These are phyloP conservation scores for Neomicropteryx cornuta DNA, from an alignment of 1,140 invertebrate species.

Conservation along the genomic window DNA sequence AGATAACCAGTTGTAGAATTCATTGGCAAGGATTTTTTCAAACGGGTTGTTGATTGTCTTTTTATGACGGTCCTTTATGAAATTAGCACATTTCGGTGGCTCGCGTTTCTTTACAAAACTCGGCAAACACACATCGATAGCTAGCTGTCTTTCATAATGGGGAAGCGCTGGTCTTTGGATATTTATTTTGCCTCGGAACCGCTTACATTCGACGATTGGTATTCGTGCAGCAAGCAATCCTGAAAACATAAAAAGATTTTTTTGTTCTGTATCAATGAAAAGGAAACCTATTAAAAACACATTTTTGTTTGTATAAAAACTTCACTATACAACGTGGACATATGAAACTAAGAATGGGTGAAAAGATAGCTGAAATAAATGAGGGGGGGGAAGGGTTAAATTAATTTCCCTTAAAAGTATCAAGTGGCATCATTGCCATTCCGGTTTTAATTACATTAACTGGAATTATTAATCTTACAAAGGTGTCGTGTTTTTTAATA, in stretches of 20 bases:
- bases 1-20: slow-evolving; percentile 55
- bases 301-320: too few species aligned
- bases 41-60: slow-evolving; percentile 47
- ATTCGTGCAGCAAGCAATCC: slow-evolving; percentile 28
- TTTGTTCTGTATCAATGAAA: too few species aligned
- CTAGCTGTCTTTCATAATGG: slow-evolving; percentile 49
- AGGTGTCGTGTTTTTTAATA: too few species aligned
- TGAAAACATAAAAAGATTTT: slow-evolving; percentile 19
- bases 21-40: slow-evolving; percentile 54
- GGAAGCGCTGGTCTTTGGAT: slow-evolving; percentile 56
- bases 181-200: slow-evolving; percentile 62
- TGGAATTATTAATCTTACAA: too few species aligned
- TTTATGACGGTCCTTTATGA: slow-evolving; percentile 4
- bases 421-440: too few species aligned
- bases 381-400: too few species aligned
- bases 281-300: too few species aligned
- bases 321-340: too few species aligned
- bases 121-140: slow-evolving; percentile 41
- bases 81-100: slow-evolving; percentile 15
- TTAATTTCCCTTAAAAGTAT: too few species aligned
- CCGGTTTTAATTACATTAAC: too few species aligned
- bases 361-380: too few species aligned
- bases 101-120: slow-evolving; percentile 24
- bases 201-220: slow-evolving; percentile 42
- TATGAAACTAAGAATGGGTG: too few species aligned